Evolutionary conservation across 2,888 invertebrate species (phyloP).

Genomic region (Drosophila tripunctata): DNA sequence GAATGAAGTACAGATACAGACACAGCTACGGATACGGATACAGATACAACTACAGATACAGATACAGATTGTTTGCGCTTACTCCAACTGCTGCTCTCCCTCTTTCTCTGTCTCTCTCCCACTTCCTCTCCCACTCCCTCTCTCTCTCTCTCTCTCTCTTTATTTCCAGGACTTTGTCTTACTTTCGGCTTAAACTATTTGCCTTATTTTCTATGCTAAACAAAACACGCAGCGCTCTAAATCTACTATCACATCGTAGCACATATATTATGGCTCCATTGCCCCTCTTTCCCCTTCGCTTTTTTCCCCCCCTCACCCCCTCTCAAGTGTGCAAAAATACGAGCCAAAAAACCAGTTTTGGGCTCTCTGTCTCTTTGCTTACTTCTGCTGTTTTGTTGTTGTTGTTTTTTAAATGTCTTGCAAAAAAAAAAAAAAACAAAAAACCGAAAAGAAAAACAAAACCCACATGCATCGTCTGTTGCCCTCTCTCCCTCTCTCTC

Average conservation of each 20-base stretch:
- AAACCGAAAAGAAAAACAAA: constrained; percentile 35
- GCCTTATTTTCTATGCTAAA: constrained; percentile 42
- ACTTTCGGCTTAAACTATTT: too few relatives aligned
- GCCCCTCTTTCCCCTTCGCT: not conserved
- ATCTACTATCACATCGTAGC: too few relatives aligned
- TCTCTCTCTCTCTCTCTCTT: not conserved
- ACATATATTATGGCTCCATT: constrained; percentile 1
- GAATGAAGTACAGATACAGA: constrained; percentile 72
- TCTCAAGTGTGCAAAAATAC: constrained; percentile 37
- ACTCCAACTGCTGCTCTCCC: too few relatives aligned
- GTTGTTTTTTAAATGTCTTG: constrained; percentile 55
- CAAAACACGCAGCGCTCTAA: constrained; percentile 35
- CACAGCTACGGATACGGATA: too few relatives aligned
- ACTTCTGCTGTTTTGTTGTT: constrained; percentile 40
- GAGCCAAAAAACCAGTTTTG: constrained; percentile 66
- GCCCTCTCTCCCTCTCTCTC: not conserved
- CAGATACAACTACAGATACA: constrained; percentile 71
- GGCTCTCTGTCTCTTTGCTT: constrained; percentile 33
- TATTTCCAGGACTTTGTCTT: not conserved
- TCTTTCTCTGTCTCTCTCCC: not conserved
- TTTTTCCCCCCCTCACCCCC: not conserved
- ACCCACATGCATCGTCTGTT: constrained; percentile 67
- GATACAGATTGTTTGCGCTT: constrained; percentile 20
- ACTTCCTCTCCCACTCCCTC: not conserved
- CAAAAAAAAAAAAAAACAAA: constrained; percentile 32